Base-by-base conservation (phyloP, 2,113 vertebrate genomes). In the Malaclemys terrapin region DNA sequence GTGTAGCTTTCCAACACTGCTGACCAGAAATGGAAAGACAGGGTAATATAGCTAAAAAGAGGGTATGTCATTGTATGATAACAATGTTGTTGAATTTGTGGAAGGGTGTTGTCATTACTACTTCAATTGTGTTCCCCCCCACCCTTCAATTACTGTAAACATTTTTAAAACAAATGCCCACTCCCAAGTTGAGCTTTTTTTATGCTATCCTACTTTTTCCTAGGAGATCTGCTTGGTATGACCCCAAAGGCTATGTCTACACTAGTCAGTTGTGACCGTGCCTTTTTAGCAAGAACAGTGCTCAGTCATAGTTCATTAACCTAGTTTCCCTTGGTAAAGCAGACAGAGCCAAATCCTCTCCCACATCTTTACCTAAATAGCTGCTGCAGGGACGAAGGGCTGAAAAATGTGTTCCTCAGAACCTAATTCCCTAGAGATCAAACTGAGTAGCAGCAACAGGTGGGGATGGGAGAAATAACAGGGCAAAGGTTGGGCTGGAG, bases 1-100 rank as follows among this genome's bases (percentile, higher is more conserved):
- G 38, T 45, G 72, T 10, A 76, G n/a, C n/a, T 38, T 76, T 76
- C 38, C 42, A 45, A 45, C 6, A 45, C 42, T 76, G 22, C 93
- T 0, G 0, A 59, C 16, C 2, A 24, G 53, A 79, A 25, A 80
- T 95, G 13, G 0, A 0, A 89, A 49, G 89, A 49, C 8, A 25
- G 76, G 22, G 3, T 94, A 19, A 72, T 0, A 65, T 31, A 62
- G 57, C 57, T 62, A 31, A 38, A 72, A 72, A 38, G n/a, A 38
- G 17, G 35, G 69, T 72, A n/a, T n/a, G 65, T 69, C 35, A n/a
- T 8, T 59, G 10, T 59, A 57, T 62, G 57, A 1, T 31, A 62
- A 27, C 57, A 31, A 62, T 62, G 29, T 31, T 13, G 57, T 14
- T 62, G 57, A 29, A 62, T 14, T 14, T 62, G 57, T 13, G 27